phyloP scores from a whole-genome alignment of 2,888 invertebrate genomes.

The Tridacna crocea region DNA sequence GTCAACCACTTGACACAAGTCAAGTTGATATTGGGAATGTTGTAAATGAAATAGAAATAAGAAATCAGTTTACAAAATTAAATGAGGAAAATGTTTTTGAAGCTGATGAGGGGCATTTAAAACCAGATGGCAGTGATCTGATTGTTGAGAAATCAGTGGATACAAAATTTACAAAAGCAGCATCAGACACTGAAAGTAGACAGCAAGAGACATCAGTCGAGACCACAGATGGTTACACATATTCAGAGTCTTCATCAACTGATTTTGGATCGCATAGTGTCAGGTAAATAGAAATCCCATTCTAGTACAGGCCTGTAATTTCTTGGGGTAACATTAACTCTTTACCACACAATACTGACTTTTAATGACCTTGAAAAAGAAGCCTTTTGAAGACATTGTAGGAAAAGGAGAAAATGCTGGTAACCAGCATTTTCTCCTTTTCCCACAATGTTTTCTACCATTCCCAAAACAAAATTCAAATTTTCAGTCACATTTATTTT shows the following conservation, averaged over 20 bases:
- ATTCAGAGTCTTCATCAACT: slow-evolving; percentile 18
- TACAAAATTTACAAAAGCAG: not conserved
- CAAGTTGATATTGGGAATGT: slow-evolving; percentile 47
- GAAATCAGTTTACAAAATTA: slow-evolving; percentile 18
- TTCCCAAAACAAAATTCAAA: not conserved
- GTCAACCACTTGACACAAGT: not conserved
- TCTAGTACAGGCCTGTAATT: not conserved
- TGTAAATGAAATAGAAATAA: slow-evolving; percentile 42
- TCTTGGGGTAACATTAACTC: not conserved
- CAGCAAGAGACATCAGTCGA: not conserved
- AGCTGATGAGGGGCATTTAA: not conserved
- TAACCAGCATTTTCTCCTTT: not conserved
- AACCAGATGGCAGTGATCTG: not conserved
- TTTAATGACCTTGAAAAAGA: too few species aligned
- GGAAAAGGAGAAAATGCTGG: too few species aligned
- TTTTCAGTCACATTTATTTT: too few species aligned
- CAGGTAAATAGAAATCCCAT: slow-evolving; percentile 27
- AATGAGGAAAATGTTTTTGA: slow-evolving; percentile 26
- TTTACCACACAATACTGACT: too few species aligned
- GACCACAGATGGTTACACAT: slow-evolving; percentile 23
- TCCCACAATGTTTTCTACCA: not conserved
- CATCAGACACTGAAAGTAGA: not conserved
- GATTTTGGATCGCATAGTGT: slow-evolving; percentile 38
- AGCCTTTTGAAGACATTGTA: too few species aligned
- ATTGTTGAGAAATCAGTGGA: not conserved